Conservation (phyloP, 2,888 invertebrate species). For the Folsomia candida region DNA sequence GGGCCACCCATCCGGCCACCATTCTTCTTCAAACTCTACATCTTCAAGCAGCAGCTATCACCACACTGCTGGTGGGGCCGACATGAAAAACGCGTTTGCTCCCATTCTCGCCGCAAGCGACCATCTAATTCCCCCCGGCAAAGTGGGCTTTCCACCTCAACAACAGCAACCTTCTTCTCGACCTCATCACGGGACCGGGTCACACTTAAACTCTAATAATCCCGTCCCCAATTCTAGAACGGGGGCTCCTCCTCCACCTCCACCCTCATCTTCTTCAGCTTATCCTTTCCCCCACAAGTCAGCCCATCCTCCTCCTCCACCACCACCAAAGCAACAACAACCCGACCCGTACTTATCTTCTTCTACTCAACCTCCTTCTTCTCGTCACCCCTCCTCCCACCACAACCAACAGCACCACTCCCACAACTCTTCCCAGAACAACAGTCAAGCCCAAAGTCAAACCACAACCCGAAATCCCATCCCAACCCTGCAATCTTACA, state of each 20-base stretch:
- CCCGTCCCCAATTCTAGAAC: not conserved
- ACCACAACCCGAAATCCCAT: not conserved
- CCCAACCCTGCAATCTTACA: not conserved
- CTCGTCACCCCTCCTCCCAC: not conserved
- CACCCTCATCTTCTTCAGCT: not conserved
- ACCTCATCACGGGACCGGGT: not conserved
- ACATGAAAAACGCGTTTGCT: too few relatives aligned
- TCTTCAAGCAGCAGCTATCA: too few relatives aligned
- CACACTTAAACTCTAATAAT: too few relatives aligned
- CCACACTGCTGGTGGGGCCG: too few relatives aligned
- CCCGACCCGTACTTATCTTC: too few relatives aligned
- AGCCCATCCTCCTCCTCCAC: not conserved
- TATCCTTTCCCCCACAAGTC: not conserved
- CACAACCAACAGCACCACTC: not conserved
- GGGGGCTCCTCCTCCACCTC: not conserved
- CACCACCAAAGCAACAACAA: not conserved
- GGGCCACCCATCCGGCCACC: too few relatives aligned
- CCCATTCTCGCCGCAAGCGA: not conserved
- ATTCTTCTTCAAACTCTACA: too few relatives aligned
- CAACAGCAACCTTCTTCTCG: not conserved
- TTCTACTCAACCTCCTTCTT: too few relatives aligned
- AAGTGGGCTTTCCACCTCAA: not conserved
- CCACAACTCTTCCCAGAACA: not conserved
- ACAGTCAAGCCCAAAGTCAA: not conserved
- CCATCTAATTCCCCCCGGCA: not conserved